Evolutionary conservation across 2,888 invertebrate species (phyloP), one percentile per base, ranked within the genome.

Genomic region (Teinopalpus imperialis): DNA sequence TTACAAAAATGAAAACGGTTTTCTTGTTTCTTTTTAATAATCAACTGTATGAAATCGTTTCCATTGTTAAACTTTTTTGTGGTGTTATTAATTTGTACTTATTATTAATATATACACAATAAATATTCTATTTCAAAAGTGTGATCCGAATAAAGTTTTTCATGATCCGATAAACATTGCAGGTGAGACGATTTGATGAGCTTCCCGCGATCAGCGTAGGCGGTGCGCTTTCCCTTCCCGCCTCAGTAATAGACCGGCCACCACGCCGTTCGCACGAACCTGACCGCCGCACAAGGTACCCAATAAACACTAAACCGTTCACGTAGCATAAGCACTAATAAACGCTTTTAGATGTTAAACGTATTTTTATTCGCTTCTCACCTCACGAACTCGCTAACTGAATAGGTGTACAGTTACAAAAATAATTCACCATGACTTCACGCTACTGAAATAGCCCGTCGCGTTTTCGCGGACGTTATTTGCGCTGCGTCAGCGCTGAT

Each of bases 221-320:
- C 82, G 79, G 58, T 48, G 55, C 60, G 55, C 59, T 51, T 49
- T 45, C 54, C 47, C 39, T 30, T 13, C 36, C 49, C 59, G 68
- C 64, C 48, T 80, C 85, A 88, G 88, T 88, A 59, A 83, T 79
- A 85, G 81, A 67, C 75, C 70, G 87, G 87, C 87, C 66, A 59
- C 73, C 78, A 70, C 74, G 80, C 85, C 82, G 83, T 82, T 86
- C 87, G 82, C 87, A 88, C 88, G 88, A 87, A 77, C 63, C 77
- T 69, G 74, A 76, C 78, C 66, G 87, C 86, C 82, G 82, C 82
- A 83, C 77, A 86, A 88, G 88, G 87, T 87, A 87, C 63, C 61
- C 55, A 65, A 57, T 57, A 50, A 58, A 55, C 61, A 62, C 52
- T 53, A 48, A 63, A 59, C 61, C 61, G 82, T 83, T 83, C 75